Evolutionary conservation across 2,797 vertebrate genomes (phyloP).

Genomic region (Serranus cabrilla): DNA sequence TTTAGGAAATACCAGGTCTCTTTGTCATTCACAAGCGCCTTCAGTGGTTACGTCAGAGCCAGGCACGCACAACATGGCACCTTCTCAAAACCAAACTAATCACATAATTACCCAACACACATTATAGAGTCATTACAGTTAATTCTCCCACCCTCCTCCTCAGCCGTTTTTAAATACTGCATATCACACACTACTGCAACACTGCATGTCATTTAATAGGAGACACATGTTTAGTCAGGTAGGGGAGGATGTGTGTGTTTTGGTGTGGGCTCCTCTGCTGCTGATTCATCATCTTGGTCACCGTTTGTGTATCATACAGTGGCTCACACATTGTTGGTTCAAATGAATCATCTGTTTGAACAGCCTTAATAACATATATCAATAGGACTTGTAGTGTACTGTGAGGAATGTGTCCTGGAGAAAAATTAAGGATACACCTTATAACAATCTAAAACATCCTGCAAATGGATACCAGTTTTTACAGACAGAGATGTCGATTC

Average conservation of each 20-base stretch:
- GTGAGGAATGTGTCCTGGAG: constrained; percentile 1
- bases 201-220: neutral
- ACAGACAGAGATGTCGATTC: too few species aligned
- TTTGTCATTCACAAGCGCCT: constrained; percentile 35
- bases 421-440: constrained; percentile 7
- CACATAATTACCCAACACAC: neutral
- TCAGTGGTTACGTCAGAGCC: neutral
- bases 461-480: too few species aligned
- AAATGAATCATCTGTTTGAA: constrained; percentile 77
- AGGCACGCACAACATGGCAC: neutral
- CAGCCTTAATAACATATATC: constrained; percentile 34
- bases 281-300: constrained; percentile 53
- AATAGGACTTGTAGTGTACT: constrained; percentile 24
- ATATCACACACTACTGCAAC: neutral
- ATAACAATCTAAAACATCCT: too few species aligned
- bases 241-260: constrained; percentile 61
- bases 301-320: constrained; percentile 29
- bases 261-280: constrained; percentile 67
- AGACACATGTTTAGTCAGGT: constrained; percentile 38
- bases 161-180: neutral
- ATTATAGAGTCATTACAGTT: neutral
- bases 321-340: constrained; percentile 59
- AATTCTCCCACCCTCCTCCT: neutral
- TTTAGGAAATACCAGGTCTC: constrained; percentile 70
- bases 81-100: neutral